Evolutionary conservation across 1,140 invertebrate genomes (phyloP).

Genomic region (Drosophila pallidifrons): DNA sequence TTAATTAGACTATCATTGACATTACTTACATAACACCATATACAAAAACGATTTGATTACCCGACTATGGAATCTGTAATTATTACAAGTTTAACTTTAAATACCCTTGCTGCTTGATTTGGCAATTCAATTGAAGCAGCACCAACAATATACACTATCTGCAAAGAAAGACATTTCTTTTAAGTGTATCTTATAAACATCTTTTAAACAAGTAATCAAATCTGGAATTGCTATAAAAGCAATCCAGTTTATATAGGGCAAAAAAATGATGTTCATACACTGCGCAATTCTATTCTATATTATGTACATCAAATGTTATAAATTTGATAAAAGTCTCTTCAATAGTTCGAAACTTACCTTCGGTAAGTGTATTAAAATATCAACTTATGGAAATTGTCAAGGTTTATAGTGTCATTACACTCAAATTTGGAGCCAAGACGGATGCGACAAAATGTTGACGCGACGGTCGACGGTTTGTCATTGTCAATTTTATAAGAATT

Average conservation of each 20-base stretch:
- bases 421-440: slow-evolving; percentile 5
- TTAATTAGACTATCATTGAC: slow-evolving; percentile 7
- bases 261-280: too few species aligned
- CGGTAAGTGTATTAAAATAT: not conserved
- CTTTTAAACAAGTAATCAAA: too few species aligned
- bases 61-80: not conserved
- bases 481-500: slow-evolving; percentile 15
- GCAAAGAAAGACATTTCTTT: not conserved
- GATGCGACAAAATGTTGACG: slow-evolving; percentile 1
- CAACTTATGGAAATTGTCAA: slow-evolving; percentile 1
- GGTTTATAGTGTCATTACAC: slow-evolving; percentile 5
- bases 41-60: not conserved
- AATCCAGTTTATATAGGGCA: too few species aligned
- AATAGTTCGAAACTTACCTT: not conserved
- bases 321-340: too few species aligned
- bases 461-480: slow-evolving; percentile 8
- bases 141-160: not conserved
- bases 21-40: not conserved
- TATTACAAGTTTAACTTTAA: not conserved
- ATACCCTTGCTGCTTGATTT: not conserved
- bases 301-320: not conserved
- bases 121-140: not conserved
- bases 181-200: not conserved
- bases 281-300: too few species aligned
- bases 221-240: too few species aligned